phyloP scores from a whole-genome alignment of 2,888 invertebrate species.

The Acleris sparsana region DNA sequence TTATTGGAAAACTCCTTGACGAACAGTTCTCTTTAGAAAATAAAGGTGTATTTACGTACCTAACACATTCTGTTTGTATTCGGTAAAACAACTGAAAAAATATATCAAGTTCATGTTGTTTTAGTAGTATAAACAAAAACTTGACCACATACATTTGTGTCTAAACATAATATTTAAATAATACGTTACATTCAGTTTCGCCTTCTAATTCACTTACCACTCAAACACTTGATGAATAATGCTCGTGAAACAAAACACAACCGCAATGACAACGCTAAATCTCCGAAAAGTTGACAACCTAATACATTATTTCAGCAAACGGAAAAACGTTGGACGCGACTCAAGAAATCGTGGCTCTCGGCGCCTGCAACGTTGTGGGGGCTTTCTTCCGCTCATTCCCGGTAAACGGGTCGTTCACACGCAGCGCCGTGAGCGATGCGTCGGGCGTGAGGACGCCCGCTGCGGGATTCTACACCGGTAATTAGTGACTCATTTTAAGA shows the following conservation, averaged over 20 bases:
- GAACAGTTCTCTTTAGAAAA: neutral
- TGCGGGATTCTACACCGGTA: conserved; percentile 89
- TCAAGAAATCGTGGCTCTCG: conserved; percentile 91
- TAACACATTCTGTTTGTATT: too few species aligned
- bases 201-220: neutral
- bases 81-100: too few species aligned
- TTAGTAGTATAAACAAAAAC: too few species aligned
- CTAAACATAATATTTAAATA: neutral
- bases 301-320: conserved; percentile 76
- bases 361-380: conserved; percentile 88
- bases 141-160: too few species aligned
- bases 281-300: neutral
- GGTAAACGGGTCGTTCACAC: conserved; percentile 88
- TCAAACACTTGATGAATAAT: neutral
- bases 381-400: conserved; percentile 91
- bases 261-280: neutral
- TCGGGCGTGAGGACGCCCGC: conserved; percentile 90
- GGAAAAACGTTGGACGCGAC: conserved; percentile 89
- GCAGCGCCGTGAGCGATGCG: conserved; percentile 91
- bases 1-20: conserved; percentile 12
- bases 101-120: too few species aligned
- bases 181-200: too few species aligned
- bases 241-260: conserved; percentile 1
- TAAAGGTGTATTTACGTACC: neutral
- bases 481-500: conserved; percentile 31